These are phyloP conservation scores for Caenorhabditis sinica DNA, from an alignment of 2,888 invertebrate genomes.

Conservation along the genomic window DNA sequence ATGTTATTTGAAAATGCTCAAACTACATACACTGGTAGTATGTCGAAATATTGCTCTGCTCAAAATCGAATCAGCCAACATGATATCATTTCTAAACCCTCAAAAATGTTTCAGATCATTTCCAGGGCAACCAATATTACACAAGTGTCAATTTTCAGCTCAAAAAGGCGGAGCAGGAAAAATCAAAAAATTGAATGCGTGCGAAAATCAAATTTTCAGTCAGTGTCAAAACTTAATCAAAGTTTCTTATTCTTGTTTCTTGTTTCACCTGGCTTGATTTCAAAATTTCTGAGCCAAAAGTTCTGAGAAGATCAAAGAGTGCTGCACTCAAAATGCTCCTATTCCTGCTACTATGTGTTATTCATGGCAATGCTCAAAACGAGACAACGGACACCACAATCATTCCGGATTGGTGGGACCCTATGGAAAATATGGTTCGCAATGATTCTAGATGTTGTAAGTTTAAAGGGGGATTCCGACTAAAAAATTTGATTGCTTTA, in stretches of 20 bases:
- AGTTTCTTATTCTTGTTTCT: not conserved
- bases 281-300: not conserved
- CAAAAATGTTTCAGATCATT: conserved; percentile 20
- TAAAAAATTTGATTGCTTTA: no score
- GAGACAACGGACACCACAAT: not conserved
- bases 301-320: no score
- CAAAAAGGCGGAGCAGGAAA: conserved; percentile 2
- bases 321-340: not conserved
- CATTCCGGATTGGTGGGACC: not conserved
- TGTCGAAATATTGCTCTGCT: no score
- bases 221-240: no score
- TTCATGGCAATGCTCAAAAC: not conserved
- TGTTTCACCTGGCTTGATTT: conserved; percentile 6
- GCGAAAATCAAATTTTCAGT: not conserved
- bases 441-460: conserved; percentile 15
- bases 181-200: not conserved
- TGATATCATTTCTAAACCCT: not conserved
- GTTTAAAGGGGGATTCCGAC: no score
- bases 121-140: conserved; percentile 5
- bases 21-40: not conserved
- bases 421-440: not conserved
- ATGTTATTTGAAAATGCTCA: not conserved
- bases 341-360: not conserved
- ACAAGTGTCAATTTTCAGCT: conserved; percentile 1
- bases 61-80: not conserved